Base-by-base conservation (phyloP, 2,113 vertebrate species). In the Rhynchopsitta pachyrhyncha region DNA sequence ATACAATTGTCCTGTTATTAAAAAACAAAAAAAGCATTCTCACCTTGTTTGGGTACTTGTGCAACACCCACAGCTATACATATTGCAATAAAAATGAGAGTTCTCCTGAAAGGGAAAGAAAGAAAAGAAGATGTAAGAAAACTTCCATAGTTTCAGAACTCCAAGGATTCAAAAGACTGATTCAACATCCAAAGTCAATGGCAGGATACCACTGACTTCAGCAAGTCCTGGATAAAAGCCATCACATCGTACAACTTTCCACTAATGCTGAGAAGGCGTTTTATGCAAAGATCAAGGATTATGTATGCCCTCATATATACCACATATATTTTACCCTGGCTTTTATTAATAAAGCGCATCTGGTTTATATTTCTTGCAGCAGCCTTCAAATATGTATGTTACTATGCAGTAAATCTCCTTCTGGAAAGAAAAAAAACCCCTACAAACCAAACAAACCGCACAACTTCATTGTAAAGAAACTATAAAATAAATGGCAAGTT, bases 1-100 rank as follows among this genome's bases (percentile, higher is more conserved):
- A 84, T 53, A 88, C 25, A 82, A 85, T 64, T 31, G 78, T 60
- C 53, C 41, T 44, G 2, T 55, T 90, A 69, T 11, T 49, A 83
- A 33, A 57, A 57, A 80, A 19, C 44, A 55, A 35, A 13, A 82
- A 53, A 84, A 9, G 33, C 6, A 3, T 90, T 88, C 98, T 98
- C 95, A 98, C 98, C 98, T 98, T 96, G 97, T 95, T 98, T 97
- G 95, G 97, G 98, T 92, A 97, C 98, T 97, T 98, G 97, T 97
- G 98, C 98, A 98, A 98, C 96, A 95, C 98, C 96, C 91, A 98
- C 98, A 96, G 98, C 97, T 97, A 98, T 92, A 97, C 99, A 99
- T 99, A 98, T 96, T 98, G 99, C 97, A 97, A 99, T 97, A 96
- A 99, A 98, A 97, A 99, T 97, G 95, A 99, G 90, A 95, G 97